phyloP scores from a whole-genome alignment of 2,113 vertebrate species.

The Anguilla rostrata region DNA sequence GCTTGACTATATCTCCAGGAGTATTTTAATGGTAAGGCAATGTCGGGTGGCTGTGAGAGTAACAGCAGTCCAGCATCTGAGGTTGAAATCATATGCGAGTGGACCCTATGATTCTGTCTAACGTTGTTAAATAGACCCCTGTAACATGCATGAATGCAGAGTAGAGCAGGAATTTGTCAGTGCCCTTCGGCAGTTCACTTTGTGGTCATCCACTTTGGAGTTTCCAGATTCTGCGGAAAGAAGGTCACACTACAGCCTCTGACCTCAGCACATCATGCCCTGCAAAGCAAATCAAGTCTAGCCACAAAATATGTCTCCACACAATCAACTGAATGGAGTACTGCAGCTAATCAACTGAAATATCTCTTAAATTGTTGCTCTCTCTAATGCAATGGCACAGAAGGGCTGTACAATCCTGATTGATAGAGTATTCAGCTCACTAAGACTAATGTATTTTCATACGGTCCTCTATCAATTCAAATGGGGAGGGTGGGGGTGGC shows the following conservation, averaged over 20 bases:
- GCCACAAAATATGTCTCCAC: not conserved
- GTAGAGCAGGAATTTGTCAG: constrained; percentile 6
- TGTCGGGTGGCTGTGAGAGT: not conserved
- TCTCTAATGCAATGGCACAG: not conserved
- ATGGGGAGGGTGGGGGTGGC: not conserved
- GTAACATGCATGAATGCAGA: not conserved
- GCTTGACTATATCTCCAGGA: too few species aligned
- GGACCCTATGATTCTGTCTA: too few species aligned
- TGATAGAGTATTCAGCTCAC: not conserved
- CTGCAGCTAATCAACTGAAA: not conserved
- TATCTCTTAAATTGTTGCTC: not conserved
- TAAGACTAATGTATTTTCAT: not conserved
- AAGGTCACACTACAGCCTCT: constrained; percentile 15
- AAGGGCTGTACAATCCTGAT: not conserved
- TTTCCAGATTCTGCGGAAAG: not conserved
- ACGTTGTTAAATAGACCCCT: not conserved
- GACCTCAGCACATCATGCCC: not conserved
- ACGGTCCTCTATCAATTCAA: not conserved
- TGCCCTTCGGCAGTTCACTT: not conserved
- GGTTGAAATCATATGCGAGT: too few species aligned
- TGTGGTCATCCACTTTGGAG: constrained; percentile 7
- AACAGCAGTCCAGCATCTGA: too few species aligned
- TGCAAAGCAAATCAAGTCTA: not conserved
- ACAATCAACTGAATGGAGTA: not conserved
- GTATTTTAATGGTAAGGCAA: too few species aligned